Base-by-base conservation (phyloP, 2,888 invertebrate genomes). In the Apodemia mormo region DNA sequence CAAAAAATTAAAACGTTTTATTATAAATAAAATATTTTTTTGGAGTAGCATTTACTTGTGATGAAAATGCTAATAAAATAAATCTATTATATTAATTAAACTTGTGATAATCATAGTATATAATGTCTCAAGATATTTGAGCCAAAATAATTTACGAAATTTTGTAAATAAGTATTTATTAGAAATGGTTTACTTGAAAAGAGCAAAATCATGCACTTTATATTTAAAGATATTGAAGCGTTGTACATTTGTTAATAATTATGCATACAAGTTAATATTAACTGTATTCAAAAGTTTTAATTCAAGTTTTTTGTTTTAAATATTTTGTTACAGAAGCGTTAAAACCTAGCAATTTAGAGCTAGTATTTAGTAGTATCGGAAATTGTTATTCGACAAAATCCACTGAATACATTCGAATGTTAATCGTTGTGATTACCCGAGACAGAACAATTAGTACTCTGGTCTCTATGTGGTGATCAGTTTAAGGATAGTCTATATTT, bases 381-480 rank as follows among this genome's bases (percentile, higher is more conserved):
- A 68, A 58, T 56, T 65, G 67, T 72, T 74, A 37, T n/a, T 33
- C 33, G 37, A 37, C 61, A 64, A n/a, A 37, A 33, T 33, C 37
- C 61, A 37, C 75, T 75, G 73, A 73, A 71, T 71, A 74, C 69
- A 72, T 71, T 70, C 73, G 71, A 71, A 52, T 52, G 33, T 49
- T 67, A 67, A 67, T 67, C 30, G 45, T 29, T 67, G 66, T 52
- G 49, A 67, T 52, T 49, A 52, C 5, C 8, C 9, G 37, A 64
- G 61, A 37, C 37, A 33, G 61, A 64, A 33, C 61, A 64, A 64
- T 64, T 64, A 64, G 37, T 22, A 54, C n/a, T n/a, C 8, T 54
- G 22, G 22, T 54, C 54, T 54, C 54, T 22, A 9, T 54, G 54
- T 54, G 54, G 22, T 54, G 54, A 54, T 54, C 22, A 54, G 54